These are phyloP conservation scores for Drosophila busckii DNA, from an alignment of 1,140 invertebrate genomes.

Conservation along the genomic window DNA sequence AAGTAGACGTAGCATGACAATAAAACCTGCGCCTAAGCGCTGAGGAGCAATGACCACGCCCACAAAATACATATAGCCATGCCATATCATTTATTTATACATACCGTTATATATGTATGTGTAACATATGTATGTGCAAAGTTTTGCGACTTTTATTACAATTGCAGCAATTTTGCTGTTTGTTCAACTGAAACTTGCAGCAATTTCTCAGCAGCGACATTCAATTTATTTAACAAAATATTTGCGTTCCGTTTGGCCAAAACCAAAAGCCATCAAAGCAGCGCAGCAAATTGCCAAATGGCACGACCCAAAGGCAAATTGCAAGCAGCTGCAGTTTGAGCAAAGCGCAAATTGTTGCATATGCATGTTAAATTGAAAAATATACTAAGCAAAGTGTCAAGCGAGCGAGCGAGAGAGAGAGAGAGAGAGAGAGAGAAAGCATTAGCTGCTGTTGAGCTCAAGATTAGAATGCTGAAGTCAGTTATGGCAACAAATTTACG, in stretches of 20 bases:
- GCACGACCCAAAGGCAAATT: no score
- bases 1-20: slow-evolving; percentile 42
- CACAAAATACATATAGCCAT: slow-evolving; percentile 15
- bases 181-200: slow-evolving; percentile 27
- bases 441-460: not conserved
- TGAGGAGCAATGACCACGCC: slow-evolving; percentile 1
- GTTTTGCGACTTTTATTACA: slow-evolving; percentile 49
- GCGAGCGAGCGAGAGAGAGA: not conserved
- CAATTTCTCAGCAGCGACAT: not conserved
- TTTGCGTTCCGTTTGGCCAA: slow-evolving; percentile 1
- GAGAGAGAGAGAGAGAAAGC: not conserved
- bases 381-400: no score
- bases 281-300: slow-evolving; percentile 18
- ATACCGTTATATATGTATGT: not conserved
- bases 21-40: slow-evolving; percentile 29
- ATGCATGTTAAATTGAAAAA: no score
- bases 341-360: no score
- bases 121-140: slow-evolving; percentile 12
- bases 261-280: not conserved
- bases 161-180: slow-evolving; percentile 43
- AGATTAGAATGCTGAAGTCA: not conserved
- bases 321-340: no score
- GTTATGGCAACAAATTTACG: no score
- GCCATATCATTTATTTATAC: slow-evolving; percentile 7
- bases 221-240: slow-evolving; percentile 41